Conservation (phyloP, 2,888 invertebrate species). For the Laothoe populi region DNA sequence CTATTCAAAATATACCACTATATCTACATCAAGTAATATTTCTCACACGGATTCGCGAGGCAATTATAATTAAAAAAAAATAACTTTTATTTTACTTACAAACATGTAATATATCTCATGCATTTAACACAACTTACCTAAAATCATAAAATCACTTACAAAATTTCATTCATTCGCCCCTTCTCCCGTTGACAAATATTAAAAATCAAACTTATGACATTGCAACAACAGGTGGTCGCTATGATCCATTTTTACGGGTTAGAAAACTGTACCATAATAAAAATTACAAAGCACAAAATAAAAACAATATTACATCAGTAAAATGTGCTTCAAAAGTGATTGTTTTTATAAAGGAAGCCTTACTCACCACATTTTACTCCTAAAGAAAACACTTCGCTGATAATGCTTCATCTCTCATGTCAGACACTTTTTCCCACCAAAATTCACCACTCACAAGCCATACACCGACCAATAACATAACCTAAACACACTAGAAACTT, state of each 20-base stretch:
- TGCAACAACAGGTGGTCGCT: constrained; percentile 16
- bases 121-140: no score
- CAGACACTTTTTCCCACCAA: constrained; percentile 60
- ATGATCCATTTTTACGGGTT: constrained; percentile 18
- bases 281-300: neutral
- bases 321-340: neutral
- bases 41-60: no score
- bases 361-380: constrained; percentile 8
- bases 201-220: constrained; percentile 18
- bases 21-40: no score
- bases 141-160: no score
- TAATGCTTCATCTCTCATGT: neutral
- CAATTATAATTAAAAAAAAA: no score
- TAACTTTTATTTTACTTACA: no score
- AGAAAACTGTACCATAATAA: neutral
- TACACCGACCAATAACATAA: constrained; percentile 50
- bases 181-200: constrained; percentile 4
- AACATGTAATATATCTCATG: no score
- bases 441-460: constrained; percentile 42
- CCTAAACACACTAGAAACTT: constrained; percentile 42
- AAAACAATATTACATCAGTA: neutral
- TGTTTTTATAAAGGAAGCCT: no score
- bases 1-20: no score
- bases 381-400: neutral
- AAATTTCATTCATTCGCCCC: no score